Conservation (phyloP, 2,113 vertebrate species). For the Perca flavescens region DNA sequence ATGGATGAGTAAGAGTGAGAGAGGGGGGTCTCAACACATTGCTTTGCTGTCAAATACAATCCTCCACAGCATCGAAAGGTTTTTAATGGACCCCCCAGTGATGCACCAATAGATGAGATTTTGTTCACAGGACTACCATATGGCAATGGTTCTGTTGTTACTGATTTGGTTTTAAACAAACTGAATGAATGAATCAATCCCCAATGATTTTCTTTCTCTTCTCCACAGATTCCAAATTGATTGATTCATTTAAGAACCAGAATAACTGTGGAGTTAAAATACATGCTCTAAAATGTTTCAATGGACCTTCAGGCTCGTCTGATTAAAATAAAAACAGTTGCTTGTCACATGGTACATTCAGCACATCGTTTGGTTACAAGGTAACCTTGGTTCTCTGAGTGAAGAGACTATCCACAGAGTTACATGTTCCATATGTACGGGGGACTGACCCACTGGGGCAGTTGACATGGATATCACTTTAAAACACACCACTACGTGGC, state of each 20-base stretch:
- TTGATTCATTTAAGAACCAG: not conserved
- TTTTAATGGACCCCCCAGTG: not conserved
- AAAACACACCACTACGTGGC: no score
- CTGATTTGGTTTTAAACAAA: not conserved
- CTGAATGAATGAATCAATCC: not conserved
- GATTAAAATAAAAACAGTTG: not conserved
- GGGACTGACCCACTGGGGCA: no score
- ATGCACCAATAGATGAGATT: not conserved
- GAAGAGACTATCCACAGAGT: no score
- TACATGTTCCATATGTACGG: no score
- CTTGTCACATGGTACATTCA: no score
- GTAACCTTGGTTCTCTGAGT: no score
- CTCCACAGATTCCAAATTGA: not conserved
- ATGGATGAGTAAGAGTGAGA: not conserved
- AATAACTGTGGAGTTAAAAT: not conserved
- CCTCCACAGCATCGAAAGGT: not conserved
- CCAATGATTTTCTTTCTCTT: not conserved
- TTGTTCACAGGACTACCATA: not conserved
- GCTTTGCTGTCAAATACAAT: conserved; percentile 4
- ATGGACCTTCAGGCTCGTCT: not conserved
- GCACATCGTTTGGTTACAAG: no score
- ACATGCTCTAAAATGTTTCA: not conserved
- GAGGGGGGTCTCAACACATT: not conserved
- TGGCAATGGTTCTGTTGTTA: not conserved
- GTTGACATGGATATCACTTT: no score